A percentile compares a stretch with the other conserved stretches of the same genome.
Evolutionary conservation across 2,888 invertebrate genomes (phyloP).

Genomic region (Sturmia bella): DNA sequence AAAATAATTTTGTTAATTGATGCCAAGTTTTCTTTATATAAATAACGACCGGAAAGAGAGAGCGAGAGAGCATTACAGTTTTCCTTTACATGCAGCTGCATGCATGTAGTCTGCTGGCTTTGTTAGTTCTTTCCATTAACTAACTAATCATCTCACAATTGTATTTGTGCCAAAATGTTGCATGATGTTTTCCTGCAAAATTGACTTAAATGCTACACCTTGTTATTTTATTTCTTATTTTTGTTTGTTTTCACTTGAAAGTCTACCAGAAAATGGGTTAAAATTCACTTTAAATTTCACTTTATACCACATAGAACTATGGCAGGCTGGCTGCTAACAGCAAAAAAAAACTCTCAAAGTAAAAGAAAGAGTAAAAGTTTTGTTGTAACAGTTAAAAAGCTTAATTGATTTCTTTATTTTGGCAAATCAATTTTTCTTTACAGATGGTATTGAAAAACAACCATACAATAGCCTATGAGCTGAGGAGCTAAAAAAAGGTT

Average conservation of each 20-base stretch:
- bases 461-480: no score
- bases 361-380: slow-evolving; percentile 53
- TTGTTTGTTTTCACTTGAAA: not conserved
- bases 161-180: slow-evolving; percentile 38
- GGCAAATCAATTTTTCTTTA: slow-evolving; percentile 8
- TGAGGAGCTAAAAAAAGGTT: no score
- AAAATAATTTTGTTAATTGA: no score
- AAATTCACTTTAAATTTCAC: slow-evolving; percentile 57
- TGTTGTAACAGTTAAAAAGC: slow-evolving; percentile 46
- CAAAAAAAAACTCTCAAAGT: not conserved
- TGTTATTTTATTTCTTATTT: slow-evolving; percentile 16
- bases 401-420: slow-evolving; percentile 46
- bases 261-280: slow-evolving; percentile 10
- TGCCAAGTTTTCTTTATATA: no score
- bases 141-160: slow-evolving; percentile 63
- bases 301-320: slow-evolving; percentile 12
- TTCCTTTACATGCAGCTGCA: slow-evolving; percentile 2
- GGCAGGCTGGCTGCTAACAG: slow-evolving; percentile 8
- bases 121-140: slow-evolving; percentile 58
- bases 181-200: slow-evolving; percentile 42
- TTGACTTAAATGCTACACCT: slow-evolving; percentile 53
- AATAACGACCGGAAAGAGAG: no score
- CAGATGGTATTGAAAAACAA: no score
- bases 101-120: slow-evolving; percentile 25
- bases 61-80: no score